Evolutionary conservation across 2,797 vertebrate species (phyloP).

Genomic region (Hipposideros larvatus): DNA sequence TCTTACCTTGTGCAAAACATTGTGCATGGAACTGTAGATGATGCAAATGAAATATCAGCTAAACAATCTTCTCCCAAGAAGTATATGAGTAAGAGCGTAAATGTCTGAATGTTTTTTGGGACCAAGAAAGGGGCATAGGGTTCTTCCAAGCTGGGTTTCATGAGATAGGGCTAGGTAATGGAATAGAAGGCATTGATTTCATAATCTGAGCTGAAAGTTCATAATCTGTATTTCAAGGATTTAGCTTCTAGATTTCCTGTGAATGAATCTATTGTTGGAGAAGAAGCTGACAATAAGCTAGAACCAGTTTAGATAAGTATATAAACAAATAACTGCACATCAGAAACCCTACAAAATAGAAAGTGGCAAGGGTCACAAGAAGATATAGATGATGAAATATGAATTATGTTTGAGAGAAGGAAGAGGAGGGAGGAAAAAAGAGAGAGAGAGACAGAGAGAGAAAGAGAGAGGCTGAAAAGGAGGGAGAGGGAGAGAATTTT

Average conservation of each 20-base stretch:
- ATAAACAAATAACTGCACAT: neutral
- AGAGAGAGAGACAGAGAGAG: rapidly evolving
- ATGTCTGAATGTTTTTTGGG: neutral
- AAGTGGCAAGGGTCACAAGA: too few relatives aligned
- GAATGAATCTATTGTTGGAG: neutral
- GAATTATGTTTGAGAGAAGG: neutral
- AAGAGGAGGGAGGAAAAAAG: neutral
- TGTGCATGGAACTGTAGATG: neutral
- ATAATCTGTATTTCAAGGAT: neutral
- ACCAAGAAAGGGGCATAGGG: neutral
- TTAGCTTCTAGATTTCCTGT: neutral
- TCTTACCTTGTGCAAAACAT: neutral
- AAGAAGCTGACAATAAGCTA: neutral
- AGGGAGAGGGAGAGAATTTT: neutral
- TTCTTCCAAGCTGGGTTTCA: neutral
- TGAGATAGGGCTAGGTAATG: too few relatives aligned
- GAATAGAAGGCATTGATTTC: neutral
- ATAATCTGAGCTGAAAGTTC: neutral
- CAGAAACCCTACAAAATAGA: neutral
- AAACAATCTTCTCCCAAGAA: neutral
- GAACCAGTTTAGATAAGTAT: neutral
- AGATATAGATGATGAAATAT: neutral
- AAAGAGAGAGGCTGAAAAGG: neutral
- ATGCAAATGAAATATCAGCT: rapidly evolving
- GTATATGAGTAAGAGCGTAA: rapidly evolving